Percentiles rank a stretch among this genome's conserved stretches.
Evolutionary conservation across 2,888 invertebrate genomes (phyloP).

Genomic region (Leptinotarsa rubiginosa): DNA sequence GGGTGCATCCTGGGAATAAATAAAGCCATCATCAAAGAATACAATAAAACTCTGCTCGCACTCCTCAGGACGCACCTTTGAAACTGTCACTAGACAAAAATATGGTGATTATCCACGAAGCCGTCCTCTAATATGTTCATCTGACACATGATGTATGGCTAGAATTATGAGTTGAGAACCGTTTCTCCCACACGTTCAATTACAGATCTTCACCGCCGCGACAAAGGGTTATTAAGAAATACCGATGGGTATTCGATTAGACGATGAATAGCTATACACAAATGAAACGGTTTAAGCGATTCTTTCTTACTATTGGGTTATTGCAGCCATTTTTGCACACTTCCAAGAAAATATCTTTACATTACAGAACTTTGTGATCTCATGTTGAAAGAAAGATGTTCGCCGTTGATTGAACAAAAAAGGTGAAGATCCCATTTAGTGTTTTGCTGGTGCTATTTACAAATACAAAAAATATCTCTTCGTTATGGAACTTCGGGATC

Average conservation of each 20-base stretch:
- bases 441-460: no score
- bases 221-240: conserved; percentile 42
- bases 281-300: background rate
- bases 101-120: conserved; percentile 46
- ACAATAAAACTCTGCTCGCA: conserved; percentile 33
- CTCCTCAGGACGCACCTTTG: conserved; percentile 38
- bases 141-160: conserved; percentile 50
- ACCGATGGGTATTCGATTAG: conserved; percentile 37
- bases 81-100: conserved; percentile 42
- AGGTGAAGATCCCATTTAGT: no score
- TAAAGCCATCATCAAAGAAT: conserved; percentile 36
- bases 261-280: conserved; percentile 20
- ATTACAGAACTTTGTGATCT: no score
- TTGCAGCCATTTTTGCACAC: no score
- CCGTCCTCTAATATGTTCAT: conserved; percentile 46
- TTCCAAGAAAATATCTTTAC: no score
- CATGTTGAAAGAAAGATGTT: no score
- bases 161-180: conserved; percentile 50
- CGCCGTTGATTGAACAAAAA: no score
- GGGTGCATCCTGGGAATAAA: conserved; percentile 34
- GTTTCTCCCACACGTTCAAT: conserved; percentile 53
- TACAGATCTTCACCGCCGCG: conserved; percentile 48
- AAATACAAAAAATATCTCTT: no score
- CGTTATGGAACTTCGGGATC: no score
- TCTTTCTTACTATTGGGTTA: no score